Evolutionary conservation across 2,113 vertebrate genomes (phyloP).

Genomic region (Sialia sialis): DNA sequence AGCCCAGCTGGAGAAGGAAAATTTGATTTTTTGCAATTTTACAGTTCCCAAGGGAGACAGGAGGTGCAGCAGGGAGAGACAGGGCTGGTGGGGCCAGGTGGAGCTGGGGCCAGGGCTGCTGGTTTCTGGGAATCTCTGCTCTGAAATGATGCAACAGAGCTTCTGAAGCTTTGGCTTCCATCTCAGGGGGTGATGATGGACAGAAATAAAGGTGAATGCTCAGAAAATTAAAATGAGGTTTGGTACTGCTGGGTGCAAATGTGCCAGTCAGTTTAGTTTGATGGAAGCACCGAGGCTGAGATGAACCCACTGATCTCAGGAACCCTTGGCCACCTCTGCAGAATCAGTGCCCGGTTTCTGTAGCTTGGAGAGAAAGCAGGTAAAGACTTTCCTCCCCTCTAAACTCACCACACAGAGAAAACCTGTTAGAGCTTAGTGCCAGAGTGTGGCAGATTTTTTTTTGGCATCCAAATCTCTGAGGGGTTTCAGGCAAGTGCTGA

Average conservation of each 20-base stretch:
- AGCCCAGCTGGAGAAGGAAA: neutral
- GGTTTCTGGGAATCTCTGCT: neutral
- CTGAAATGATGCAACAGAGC: neutral
- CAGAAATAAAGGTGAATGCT: neutral
- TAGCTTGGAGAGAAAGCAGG: neutral
- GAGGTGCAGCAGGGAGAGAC: accelerated
- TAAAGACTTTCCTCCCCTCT: neutral
- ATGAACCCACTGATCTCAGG: neutral
- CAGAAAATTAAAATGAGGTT: neutral
- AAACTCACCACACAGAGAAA: neutral
- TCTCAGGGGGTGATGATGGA: accelerated
- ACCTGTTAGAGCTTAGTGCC: neutral
- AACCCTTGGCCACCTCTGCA: neutral
- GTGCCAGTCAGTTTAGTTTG: neutral
- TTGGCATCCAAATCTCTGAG: neutral
- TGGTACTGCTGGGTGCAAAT: neutral
- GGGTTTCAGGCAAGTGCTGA: neutral
- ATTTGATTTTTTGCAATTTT: neutral
- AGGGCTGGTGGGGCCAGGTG: neutral
- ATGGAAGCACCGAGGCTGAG: neutral
- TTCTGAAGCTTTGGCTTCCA: neutral
- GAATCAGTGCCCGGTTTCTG: neutral
- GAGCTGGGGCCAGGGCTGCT: neutral
- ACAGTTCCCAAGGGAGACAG: neutral
- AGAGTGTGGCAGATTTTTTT: neutral